Evolutionary conservation across 1,140 invertebrate species (phyloP).

Genomic region (Papilio xuthus): DNA sequence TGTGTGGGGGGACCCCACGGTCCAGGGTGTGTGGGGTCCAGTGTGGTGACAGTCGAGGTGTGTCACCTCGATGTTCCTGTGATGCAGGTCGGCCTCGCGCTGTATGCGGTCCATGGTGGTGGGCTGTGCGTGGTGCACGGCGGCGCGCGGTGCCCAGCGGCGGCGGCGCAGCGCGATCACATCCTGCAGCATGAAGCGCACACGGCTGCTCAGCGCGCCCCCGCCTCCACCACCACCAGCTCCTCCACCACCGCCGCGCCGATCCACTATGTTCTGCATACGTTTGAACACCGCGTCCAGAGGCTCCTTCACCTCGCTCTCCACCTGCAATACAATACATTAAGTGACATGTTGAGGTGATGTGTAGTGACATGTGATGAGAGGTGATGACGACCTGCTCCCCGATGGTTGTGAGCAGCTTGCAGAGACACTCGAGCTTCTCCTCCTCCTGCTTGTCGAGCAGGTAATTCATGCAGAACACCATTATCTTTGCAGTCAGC

Average conservation of each 20-base stretch:
- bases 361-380: background rate
- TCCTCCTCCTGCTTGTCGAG: conserved; percentile 92
- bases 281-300: conserved; percentile 85
- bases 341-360: too few species aligned
- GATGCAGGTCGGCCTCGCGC: conserved; percentile 87
- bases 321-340: conserved; percentile 86
- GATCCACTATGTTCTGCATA: conserved; percentile 85
- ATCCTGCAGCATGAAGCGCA: conserved; percentile 97
- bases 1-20: too few species aligned
- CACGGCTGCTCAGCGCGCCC: conserved; percentile 86
- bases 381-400: conserved; percentile 74
- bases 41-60: too few species aligned
- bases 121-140: conserved; percentile 88
- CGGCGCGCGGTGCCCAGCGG: conserved; percentile 93
- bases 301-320: conserved; percentile 82
- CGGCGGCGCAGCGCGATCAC: conserved; percentile 93
- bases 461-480: conserved; percentile 90
- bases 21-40: too few species aligned
- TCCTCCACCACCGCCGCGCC: conserved; percentile 73
- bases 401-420: conserved; percentile 94
- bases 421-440: conserved; percentile 95
- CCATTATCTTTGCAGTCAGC: conserved; percentile 95
- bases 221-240: conserved; percentile 80
- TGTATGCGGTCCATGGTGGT: conserved; percentile 97
- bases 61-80: conserved; percentile 72